phyloP scores from a whole-genome alignment of 2,113 vertebrate species.

The Embiotoca jacksoni region DNA sequence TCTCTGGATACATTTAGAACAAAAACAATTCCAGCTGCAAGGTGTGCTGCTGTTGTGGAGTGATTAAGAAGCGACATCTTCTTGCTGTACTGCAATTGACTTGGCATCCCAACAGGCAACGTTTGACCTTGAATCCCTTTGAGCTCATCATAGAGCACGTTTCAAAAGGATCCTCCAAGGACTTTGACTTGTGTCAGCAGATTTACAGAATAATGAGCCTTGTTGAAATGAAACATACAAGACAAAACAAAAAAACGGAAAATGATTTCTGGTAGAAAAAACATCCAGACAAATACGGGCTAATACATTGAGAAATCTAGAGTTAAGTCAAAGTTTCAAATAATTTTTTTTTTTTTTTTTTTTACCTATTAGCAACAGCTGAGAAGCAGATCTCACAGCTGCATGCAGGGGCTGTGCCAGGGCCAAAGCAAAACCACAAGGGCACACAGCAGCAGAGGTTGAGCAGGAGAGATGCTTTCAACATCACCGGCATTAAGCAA shows the following conservation, averaged over 20 bases:
- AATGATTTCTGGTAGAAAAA: background rate
- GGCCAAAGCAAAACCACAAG: background rate
- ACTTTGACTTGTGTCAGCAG: conserved; percentile 1
- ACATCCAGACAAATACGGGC: background rate
- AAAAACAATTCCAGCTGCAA: too few relatives aligned
- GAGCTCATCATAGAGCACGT: background rate
- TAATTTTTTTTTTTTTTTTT: too few relatives aligned
- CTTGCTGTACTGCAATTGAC: conserved; percentile 4
- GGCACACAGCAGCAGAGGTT: background rate
- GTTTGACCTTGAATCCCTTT: conserved; percentile 14
- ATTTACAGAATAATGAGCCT: background rate
- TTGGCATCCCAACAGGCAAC: background rate
- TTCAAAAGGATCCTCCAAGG: background rate
- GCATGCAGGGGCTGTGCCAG: background rate
- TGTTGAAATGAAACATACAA: background rate
- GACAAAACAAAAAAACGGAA: too few relatives aligned
- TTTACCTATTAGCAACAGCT: background rate
- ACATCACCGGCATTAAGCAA: background rate
- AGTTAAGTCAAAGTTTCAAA: background rate
- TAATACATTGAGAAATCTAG: background rate
- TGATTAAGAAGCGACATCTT: background rate
- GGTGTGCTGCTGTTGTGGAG: background rate
- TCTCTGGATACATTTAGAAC: too few relatives aligned
- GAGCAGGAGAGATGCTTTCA: background rate
- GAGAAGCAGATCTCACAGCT: background rate